Conservation (phyloP, 2,113 vertebrate species). For the Dromiciops gliroides region DNA sequence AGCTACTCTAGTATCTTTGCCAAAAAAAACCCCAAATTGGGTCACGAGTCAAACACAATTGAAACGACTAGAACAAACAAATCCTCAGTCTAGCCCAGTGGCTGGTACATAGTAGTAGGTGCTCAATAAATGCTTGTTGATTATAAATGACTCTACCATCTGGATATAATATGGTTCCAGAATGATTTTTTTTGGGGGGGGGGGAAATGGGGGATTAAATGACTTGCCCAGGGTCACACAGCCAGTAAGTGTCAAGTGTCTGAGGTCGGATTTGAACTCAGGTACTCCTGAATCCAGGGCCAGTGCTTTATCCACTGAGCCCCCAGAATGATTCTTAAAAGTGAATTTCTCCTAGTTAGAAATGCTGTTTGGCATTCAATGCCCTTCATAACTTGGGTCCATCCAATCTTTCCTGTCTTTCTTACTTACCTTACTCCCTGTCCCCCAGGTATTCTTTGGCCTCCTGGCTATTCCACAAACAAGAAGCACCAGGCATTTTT, state of each 20-base stretch:
- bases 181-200: no score
- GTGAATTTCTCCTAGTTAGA: constrained; percentile 5
- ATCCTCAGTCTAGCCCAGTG: background rate
- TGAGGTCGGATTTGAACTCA: no score
- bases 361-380: background rate
- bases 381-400: background rate
- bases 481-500: background rate
- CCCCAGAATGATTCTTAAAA: no score
- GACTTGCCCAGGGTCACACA: no score
- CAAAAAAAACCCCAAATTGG: background rate
- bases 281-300: no score
- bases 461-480: background rate
- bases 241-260: no score
- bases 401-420: background rate
- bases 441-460: background rate
- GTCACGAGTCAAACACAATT: background rate
- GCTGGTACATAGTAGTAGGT: background rate
- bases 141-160: background rate
- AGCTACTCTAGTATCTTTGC: background rate
- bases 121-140: background rate
- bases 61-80: background rate
- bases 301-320: no score
- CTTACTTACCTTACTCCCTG: background rate
- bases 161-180: background rate
- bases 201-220: no score